These are phyloP conservation scores for Tamandua tetradactyla DNA, from an alignment of 2,797 vertebrate genomes.

Conservation along the genomic window DNA sequence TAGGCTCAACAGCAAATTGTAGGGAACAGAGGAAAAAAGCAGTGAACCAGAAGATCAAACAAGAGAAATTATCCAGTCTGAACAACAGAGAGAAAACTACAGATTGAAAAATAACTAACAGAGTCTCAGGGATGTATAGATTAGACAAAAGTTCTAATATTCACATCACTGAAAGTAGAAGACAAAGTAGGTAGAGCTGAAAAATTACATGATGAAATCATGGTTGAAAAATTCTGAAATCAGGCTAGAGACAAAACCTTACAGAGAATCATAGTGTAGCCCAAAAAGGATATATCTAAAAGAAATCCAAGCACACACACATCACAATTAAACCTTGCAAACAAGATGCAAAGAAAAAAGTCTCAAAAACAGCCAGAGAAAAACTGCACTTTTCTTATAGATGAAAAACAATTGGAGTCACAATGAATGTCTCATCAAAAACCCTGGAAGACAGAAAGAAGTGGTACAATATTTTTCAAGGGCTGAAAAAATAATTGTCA, in stretches of 20 bases:
- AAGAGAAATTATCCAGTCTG: not conserved
- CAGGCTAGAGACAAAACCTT: not conserved
- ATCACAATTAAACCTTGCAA: not conserved
- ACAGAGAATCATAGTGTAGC: not conserved
- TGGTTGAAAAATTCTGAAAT: not conserved
- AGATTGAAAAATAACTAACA: not conserved
- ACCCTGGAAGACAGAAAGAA: not conserved
- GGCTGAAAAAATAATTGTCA: not conserved
- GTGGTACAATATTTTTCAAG: not conserved
- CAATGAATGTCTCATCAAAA: not conserved
- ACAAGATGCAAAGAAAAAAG: not conserved
- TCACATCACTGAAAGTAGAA: not conserved
- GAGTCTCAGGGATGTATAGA: not conserved
- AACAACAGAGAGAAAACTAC: not conserved
- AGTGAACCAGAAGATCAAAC: not conserved
- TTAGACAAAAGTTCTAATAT: not conserved
- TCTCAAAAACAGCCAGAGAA: conserved; percentile 2
- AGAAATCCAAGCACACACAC: not conserved
- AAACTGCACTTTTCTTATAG: not conserved
- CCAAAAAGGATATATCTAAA: not conserved
- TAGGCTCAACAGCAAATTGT: not conserved
- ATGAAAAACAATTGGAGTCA: not conserved
- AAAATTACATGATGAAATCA: conserved; percentile 9
- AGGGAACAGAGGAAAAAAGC: not conserved
- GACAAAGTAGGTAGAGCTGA: not conserved